These are phyloP conservation scores for Solenopsis fugax DNA, from an alignment of 1,140 invertebrate species.

Conservation along the genomic window DNA sequence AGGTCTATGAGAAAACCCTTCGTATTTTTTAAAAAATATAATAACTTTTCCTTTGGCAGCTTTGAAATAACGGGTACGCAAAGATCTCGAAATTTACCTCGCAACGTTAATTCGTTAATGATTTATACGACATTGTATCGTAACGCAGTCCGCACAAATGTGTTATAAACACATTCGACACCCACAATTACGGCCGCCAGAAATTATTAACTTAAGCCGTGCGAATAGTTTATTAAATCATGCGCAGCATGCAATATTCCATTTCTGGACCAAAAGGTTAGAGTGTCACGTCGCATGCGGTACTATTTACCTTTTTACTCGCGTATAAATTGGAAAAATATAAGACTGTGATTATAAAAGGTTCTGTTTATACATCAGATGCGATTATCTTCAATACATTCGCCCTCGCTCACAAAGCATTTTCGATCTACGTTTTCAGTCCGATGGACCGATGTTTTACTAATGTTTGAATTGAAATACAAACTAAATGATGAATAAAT, in stretches of 20 bases:
- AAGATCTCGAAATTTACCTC: slow-evolving; percentile 2
- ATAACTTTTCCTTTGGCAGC: background rate
- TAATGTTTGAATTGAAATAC: slow-evolving; percentile 24
- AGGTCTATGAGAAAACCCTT: background rate
- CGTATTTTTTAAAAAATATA: background rate
- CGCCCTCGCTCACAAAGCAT: background rate
- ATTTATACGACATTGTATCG: background rate
- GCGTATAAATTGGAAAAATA: slow-evolving; percentile 44
- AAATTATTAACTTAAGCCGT: slow-evolving; percentile 56
- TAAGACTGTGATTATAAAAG: slow-evolving; percentile 30
- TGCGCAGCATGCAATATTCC: slow-evolving; percentile 24
- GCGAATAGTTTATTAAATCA: slow-evolving; percentile 48
- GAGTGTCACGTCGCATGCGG: background rate
- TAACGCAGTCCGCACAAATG: background rate
- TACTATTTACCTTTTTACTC: background rate
- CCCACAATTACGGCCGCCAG: slow-evolving; percentile 20
- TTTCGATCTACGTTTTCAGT: slow-evolving; percentile 13
- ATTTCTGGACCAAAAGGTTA: slow-evolving; percentile 18
- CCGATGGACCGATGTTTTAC: slow-evolving; percentile 7
- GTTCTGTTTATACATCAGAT: slow-evolving; percentile 3
- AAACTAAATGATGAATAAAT: slow-evolving; percentile 41
- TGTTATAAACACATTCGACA: slow-evolving; percentile 4
- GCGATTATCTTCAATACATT: slow-evolving; percentile 21
- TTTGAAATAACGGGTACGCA: background rate
- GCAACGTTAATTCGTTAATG: slow-evolving; percentile 19